Conservation (phyloP, 2,888 invertebrate species). For the Caprella mutica region DNA sequence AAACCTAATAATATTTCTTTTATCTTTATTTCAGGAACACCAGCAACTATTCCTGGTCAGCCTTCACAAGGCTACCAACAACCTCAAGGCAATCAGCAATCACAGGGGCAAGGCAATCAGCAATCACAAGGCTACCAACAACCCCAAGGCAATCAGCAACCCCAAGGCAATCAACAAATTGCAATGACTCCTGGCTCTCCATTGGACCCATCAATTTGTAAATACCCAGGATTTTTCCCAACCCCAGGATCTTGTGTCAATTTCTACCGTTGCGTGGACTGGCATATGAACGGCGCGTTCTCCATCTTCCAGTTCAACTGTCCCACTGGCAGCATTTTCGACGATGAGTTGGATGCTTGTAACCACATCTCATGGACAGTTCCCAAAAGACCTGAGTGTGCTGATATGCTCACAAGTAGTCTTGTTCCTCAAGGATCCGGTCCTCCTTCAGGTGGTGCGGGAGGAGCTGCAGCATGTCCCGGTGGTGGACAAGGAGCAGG, state of each 20-base stretch:
- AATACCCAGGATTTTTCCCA: conserved; percentile 35
- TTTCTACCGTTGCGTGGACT: conserved; percentile 35
- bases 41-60: too few relatives aligned
- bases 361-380: conserved; percentile 24
- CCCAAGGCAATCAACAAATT: too few relatives aligned
- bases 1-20: too few relatives aligned
- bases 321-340: conserved; percentile 35
- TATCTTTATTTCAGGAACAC: too few relatives aligned
- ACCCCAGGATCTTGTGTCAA: conserved; percentile 38
- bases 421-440: conserved; percentile 5
- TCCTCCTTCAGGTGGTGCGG: not conserved
- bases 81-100: too few relatives aligned
- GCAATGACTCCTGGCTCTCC: too few relatives aligned
- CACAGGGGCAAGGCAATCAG: too few relatives aligned
- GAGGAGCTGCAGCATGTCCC: not conserved
- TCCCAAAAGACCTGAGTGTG: conserved; percentile 27
- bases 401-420: conserved; percentile 11
- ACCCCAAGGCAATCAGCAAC: too few relatives aligned
- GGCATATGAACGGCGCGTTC: conserved; percentile 10
- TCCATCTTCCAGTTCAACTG: conserved; percentile 35
- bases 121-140: too few relatives aligned
- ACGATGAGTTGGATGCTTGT: conserved; percentile 35
- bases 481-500: not conserved
- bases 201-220: too few relatives aligned
- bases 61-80: too few relatives aligned